Percentiles rank a stretch among this genome's conserved stretches.
phyloP scores from a whole-genome alignment of 2,113 vertebrate genomes.

The Hylia prasina region DNA sequence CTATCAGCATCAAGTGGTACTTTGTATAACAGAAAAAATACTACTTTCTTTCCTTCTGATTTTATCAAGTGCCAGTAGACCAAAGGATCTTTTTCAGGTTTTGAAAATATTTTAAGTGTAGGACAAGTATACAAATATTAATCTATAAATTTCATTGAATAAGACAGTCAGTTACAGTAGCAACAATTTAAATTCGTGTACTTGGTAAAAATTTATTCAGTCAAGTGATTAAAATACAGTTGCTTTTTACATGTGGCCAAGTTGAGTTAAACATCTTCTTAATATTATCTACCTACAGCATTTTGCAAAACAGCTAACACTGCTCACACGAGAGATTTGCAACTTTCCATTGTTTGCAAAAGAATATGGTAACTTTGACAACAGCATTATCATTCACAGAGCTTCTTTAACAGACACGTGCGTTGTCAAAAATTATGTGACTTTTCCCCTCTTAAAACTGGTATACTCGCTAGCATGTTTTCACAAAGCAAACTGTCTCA shows the following conservation, averaged over 20 bases:
- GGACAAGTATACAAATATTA: background rate
- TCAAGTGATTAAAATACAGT: background rate
- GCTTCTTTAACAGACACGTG: background rate
- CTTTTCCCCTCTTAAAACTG: background rate
- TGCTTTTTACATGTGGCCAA: background rate
- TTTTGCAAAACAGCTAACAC: background rate
- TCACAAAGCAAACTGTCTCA: background rate
- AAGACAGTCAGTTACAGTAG: background rate
- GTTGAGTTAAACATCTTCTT: background rate
- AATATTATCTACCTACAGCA: background rate
- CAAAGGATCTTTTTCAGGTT: background rate
- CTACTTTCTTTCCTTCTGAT: background rate
- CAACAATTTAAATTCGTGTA: background rate
- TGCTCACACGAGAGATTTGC: background rate
- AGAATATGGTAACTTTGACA: background rate
- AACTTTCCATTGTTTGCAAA: slow-evolving; percentile 7
- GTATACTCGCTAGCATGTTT: background rate
- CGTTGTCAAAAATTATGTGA: background rate
- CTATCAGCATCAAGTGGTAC: background rate
- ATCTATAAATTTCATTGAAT: background rate
- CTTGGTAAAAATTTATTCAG: background rate
- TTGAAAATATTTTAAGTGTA: background rate
- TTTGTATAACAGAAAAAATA: background rate
- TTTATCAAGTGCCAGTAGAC: background rate
- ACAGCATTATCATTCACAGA: background rate